Evolutionary conservation across 2,113 vertebrate genomes (phyloP), one percentile per base, ranked within the genome.

Genomic region (Harpagus bidentatus): DNA sequence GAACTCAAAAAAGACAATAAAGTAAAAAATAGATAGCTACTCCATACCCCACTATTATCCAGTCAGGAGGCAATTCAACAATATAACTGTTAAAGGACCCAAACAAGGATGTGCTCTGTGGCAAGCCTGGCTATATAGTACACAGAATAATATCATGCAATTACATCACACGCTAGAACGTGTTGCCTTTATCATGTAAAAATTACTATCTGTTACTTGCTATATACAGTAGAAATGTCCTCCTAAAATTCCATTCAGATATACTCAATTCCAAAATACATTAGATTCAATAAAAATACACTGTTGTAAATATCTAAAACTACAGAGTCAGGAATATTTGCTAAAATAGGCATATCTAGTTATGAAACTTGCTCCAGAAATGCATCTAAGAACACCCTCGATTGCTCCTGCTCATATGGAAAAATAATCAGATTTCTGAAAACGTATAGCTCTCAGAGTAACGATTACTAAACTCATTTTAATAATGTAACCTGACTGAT

Each of bases 401-500:
- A 80, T 9, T 90, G 56, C 7, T 74, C 4, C 70, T 66, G 15
- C 21, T 95, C 8, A 58, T 58, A 61, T 0, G 48, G 21, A 72
- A 82, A 93, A 88, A 72, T 4, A 47, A 65, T 3, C 52, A 67
- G 22, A n/a, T 58, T 90, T 94, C 58, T 90, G 45, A 80, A 91
- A 79, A 83, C 1, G 1, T 38, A 55, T 25, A 80, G 38, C 23
- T 32, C 50, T 86, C 42, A 52, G n/a, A 71, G 7, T 63, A 61
- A 93, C 82, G 45, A 74, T 72, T 79, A 63, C 16, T 61, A 25
- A 86, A 80, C 8, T 80, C 16, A 88, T 96, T 96, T 82, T 85
- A 93, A 83, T 93, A 88, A 92, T 77, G 42, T 15, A 93, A 93
- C 42, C 67, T 93, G 74, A 58, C 19, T 82, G 71, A 90, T 73